These are phyloP conservation scores for Kryptopterus vitreolus DNA, from an alignment of 2,797 vertebrate genomes.

Conservation along the genomic window DNA sequence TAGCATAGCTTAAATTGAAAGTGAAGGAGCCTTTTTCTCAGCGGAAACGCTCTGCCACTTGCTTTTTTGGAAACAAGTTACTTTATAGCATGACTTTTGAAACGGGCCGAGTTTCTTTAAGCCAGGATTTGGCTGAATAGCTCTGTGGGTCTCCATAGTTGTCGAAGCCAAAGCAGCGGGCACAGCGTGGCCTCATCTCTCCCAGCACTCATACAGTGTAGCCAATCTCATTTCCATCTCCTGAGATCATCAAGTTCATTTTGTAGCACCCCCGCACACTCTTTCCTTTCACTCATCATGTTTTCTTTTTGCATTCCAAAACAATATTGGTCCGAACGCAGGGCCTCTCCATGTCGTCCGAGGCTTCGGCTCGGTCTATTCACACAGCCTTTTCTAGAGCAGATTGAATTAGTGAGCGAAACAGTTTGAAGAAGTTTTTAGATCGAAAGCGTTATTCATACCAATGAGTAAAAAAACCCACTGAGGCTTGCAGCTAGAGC, in stretches of 20 bases:
- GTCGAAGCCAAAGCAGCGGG: conserved; percentile 79
- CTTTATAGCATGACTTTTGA: conserved; percentile 72
- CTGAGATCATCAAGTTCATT: conserved; percentile 83
- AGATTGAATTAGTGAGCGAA: conserved; percentile 77
- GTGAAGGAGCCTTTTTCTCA: not conserved
- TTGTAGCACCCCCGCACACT: conserved; percentile 59
- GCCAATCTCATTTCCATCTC: conserved; percentile 81
- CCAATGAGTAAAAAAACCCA: conserved; percentile 77
- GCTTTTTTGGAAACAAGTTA: conserved; percentile 54
- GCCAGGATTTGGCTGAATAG: conserved; percentile 78
- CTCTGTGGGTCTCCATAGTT: conserved; percentile 81
- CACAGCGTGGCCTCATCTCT: conserved; percentile 67
- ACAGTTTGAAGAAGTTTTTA: conserved; percentile 21
- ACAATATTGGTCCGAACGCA: conserved; percentile 79
- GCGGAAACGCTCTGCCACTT: conserved; percentile 55
- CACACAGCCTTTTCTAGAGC: conserved; percentile 76
- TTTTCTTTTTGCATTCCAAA: conserved; percentile 71
- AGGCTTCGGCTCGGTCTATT: conserved; percentile 70
- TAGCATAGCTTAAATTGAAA: not conserved
- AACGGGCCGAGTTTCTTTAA: conserved; percentile 70
- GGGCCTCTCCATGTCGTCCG: conserved; percentile 79
- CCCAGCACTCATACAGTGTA: conserved; percentile 76
- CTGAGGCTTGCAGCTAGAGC: conserved; percentile 43
- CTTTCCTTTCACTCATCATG: conserved; percentile 57
- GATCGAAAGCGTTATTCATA: conserved; percentile 69